phyloP scores from a whole-genome alignment of 2,113 vertebrate species.

The Bagarius yarrelli region DNA sequence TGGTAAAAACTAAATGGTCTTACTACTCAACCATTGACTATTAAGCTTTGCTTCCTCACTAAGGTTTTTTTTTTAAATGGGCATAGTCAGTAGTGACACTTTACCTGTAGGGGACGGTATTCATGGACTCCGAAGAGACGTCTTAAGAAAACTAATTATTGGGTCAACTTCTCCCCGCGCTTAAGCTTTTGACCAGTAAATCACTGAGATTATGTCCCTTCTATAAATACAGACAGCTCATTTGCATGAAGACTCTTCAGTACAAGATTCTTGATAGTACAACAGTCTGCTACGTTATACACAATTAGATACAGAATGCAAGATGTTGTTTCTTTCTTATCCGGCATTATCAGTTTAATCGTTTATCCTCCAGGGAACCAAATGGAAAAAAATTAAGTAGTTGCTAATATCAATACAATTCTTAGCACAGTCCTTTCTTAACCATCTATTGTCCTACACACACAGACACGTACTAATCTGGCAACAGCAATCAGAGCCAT shows the following conservation, averaged over 20 bases:
- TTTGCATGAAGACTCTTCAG: neutral
- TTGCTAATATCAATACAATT: conserved; percentile 11
- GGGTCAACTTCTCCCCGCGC: neutral
- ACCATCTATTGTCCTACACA: neutral
- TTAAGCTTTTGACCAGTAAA: neutral
- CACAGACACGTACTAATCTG: neutral
- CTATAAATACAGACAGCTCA: neutral
- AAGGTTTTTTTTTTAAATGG: conserved; percentile 30
- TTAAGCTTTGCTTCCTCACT: conserved; percentile 62
- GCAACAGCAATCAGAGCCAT: conserved; percentile 13
- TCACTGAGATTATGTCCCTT: neutral
- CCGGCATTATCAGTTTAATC: neutral
- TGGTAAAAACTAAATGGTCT: conserved; percentile 52
- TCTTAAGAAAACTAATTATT: neutral
- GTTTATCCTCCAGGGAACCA: neutral
- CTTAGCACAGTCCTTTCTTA: conserved; percentile 9
- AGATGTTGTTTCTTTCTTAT: neutral
- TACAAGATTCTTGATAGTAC: neutral
- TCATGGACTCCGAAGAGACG: neutral
- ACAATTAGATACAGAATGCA: conserved; percentile 25
- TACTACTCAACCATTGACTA: conserved; percentile 55
- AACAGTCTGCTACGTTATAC: neutral
- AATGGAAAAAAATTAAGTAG: neutral
- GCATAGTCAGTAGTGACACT: neutral
- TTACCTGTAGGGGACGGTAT: conserved; percentile 1